These are phyloP conservation scores for Hassar affinis DNA, from an alignment of 2,113 vertebrate genomes.

Conservation along the genomic window DNA sequence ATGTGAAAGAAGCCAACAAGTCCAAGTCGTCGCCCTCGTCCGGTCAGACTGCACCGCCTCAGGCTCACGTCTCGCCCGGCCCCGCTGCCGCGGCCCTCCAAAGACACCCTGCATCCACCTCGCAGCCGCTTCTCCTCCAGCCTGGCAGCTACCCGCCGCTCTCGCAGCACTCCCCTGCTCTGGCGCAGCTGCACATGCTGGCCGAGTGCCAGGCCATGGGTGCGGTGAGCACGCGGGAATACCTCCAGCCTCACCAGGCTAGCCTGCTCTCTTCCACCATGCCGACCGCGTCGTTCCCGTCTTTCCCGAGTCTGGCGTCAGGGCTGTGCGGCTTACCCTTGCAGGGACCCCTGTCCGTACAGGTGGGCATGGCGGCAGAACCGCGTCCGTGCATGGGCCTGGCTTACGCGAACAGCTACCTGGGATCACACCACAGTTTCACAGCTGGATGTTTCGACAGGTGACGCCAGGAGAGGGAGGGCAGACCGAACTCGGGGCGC, in stretches of 20 bases:
- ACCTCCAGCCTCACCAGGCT: constrained; percentile 75
- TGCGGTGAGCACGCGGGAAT: constrained; percentile 78
- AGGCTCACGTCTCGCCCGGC: constrained; percentile 62
- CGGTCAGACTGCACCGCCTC: constrained; percentile 61
- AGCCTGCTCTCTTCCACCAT: constrained; percentile 62
- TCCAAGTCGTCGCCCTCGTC: constrained; percentile 75
- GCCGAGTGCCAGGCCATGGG: constrained; percentile 79
- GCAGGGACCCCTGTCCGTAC: constrained; percentile 75
- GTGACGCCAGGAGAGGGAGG: constrained; percentile 78
- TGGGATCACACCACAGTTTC: constrained; percentile 71
- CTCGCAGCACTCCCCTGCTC: constrained; percentile 66
- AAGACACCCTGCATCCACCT: constrained; percentile 57
- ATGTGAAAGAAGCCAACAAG: constrained; percentile 81
- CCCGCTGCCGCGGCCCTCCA: constrained; percentile 37
- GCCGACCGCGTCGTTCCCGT: constrained; percentile 58
- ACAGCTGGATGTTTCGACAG: constrained; percentile 80
- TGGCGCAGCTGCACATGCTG: constrained; percentile 76
- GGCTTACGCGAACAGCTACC: constrained; percentile 73
- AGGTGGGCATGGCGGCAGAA: constrained; percentile 76
- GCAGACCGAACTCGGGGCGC: constrained; percentile 58
- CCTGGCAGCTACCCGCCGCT: constrained; percentile 70
- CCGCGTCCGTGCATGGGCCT: constrained; percentile 71
- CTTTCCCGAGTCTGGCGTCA: constrained; percentile 67
- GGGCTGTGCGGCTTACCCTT: constrained; percentile 70
- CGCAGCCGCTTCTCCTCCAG: constrained; percentile 82